Conservation (phyloP, 2,797 vertebrate genomes). For the Linurgus olivaceus region DNA sequence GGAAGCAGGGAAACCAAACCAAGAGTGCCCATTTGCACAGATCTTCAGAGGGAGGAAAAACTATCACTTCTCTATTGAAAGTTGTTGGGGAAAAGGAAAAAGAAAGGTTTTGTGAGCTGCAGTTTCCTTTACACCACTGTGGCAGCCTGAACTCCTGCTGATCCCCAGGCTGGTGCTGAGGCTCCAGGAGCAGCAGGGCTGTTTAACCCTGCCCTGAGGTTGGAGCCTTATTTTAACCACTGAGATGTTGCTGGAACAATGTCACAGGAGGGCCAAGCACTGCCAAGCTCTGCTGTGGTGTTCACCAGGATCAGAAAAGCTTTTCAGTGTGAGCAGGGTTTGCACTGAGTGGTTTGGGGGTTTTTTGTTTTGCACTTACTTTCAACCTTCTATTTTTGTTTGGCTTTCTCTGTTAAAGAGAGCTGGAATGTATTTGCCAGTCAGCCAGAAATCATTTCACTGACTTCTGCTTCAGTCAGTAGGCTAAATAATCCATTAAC, state of each 20-base stretch:
- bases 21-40: not conserved
- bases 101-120: not conserved
- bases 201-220: slow-evolving; percentile 77
- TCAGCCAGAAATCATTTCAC: not conserved
- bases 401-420: not conserved
- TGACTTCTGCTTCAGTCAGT: not conserved
- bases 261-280: not conserved
- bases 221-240: not conserved
- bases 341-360: not conserved
- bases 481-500: not conserved
- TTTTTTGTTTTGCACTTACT: not conserved
- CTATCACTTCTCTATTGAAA: not conserved
- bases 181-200: not conserved
- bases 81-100: not conserved
- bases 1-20: not conserved
- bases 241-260: not conserved
- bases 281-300: not conserved
- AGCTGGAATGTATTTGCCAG: not conserved
- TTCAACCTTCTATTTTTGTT: not conserved
- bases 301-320: not conserved
- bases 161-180: slow-evolving; percentile 75
- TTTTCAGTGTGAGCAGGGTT: not conserved
- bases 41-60: not conserved
- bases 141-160: slow-evolving; percentile 53
- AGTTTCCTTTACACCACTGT: not conserved